phyloP scores from a whole-genome alignment of 2,797 vertebrate species.

The Hipposideros larvatus region DNA sequence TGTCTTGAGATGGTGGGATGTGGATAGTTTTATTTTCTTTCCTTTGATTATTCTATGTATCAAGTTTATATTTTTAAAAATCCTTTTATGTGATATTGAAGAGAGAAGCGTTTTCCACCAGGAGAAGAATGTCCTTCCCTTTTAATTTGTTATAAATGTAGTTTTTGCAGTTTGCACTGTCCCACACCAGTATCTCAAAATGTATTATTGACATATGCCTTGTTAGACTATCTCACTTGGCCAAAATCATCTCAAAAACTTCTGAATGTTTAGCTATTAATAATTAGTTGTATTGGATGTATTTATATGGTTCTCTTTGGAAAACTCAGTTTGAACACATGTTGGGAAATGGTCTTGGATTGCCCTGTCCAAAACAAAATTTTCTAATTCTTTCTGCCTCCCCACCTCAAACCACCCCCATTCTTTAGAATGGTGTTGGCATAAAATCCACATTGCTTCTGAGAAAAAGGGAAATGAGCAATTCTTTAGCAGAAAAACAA shows the following conservation, averaged over 20 bases:
- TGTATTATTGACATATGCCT: not conserved
- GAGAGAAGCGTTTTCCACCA: not conserved
- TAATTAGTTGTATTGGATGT: not conserved
- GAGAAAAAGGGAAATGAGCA: not conserved
- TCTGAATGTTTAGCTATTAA: conserved; percentile 22
- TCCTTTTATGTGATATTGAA: not conserved
- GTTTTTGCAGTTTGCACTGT: not conserved
- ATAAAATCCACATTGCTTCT: conserved; percentile 17
- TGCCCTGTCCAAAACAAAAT: not conserved
- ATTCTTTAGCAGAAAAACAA: not conserved
- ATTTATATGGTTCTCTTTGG: not conserved
- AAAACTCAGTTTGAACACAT: conserved; percentile 19
- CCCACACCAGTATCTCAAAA: not conserved
- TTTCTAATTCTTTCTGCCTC: not conserved
- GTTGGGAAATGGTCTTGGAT: not conserved
- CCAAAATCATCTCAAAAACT: not conserved
- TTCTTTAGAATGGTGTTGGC: not conserved
- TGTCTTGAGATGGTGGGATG: not conserved
- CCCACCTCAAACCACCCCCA: not conserved
- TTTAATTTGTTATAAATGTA: not conserved
- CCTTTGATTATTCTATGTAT: not conserved
- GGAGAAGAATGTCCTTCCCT: not conserved
- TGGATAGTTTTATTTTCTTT: conserved; percentile 6
- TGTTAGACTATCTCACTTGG: not conserved
- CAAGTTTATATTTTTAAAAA: not conserved